A percentile compares a stretch with the other conserved stretches of the same genome.
Conservation (phyloP, 2,888 invertebrate genomes). For the Oscheius myriophilus region DNA sequence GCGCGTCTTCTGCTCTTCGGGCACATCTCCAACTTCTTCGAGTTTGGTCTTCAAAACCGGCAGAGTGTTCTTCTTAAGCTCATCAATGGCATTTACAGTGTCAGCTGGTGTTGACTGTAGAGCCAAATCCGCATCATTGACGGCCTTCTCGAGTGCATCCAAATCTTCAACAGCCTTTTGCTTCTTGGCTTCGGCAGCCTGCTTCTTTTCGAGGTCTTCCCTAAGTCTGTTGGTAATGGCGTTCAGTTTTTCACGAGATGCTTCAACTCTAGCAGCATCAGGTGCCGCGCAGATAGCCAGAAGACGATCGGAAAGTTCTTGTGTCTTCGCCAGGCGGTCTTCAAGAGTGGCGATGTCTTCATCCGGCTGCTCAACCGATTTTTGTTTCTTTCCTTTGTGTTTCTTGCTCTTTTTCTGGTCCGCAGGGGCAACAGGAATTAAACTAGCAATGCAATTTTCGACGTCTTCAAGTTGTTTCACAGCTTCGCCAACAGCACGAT, state of each 20-base stretch:
- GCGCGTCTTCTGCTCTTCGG: conserved; percentile 37
- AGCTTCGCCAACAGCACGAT: conserved; percentile 28
- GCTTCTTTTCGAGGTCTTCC: conserved; percentile 33
- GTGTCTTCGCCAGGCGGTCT: conserved; percentile 18
- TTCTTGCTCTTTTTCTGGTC: conserved; percentile 31
- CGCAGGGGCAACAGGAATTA: conserved; percentile 25
- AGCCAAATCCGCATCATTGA: conserved; percentile 39
- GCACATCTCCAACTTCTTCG: conserved; percentile 30
- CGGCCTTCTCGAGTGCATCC: conserved; percentile 39
- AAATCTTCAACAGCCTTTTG: conserved; percentile 37
- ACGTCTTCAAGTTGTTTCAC: conserved; percentile 19
- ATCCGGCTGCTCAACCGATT: conserved; percentile 1
- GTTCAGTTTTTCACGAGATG: conserved; percentile 14
- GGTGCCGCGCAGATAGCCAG: conserved; percentile 16
- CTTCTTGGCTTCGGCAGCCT: conserved; percentile 14
- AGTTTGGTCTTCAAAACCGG: conserved; percentile 29
- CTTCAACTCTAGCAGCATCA: conserved; percentile 14
- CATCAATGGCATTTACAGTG: conserved; percentile 30
- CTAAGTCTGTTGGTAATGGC: conserved; percentile 32
- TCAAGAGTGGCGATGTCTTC: conserved; percentile 37
- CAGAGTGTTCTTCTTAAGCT: conserved; percentile 29
- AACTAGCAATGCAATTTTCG: conserved; percentile 39
- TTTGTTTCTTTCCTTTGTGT: conserved; percentile 26
- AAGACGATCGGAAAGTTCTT: conserved; percentile 19
- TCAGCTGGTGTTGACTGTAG: conserved; percentile 31